These are phyloP conservation scores for Meteorus cinctellus DNA, from an alignment of 2,888 invertebrate species.

Conservation along the genomic window DNA sequence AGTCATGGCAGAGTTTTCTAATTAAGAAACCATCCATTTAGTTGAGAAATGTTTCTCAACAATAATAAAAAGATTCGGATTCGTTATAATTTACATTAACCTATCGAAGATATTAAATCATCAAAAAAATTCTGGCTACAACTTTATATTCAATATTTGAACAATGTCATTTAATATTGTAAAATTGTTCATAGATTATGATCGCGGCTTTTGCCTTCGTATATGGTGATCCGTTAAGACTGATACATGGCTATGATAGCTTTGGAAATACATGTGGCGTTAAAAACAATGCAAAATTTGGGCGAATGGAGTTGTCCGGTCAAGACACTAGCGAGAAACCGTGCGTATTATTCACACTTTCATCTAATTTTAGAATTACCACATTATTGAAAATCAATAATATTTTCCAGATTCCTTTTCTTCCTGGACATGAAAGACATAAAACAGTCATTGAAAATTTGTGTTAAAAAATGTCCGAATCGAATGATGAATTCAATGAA, in stretches of 20 bases:
- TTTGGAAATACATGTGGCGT: slow-evolving; percentile 96
- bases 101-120: too few relatives aligned
- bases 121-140: too few relatives aligned
- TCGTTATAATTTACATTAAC: too few relatives aligned
- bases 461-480: slow-evolving; percentile 91
- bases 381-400: neutral
- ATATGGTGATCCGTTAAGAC: slow-evolving; percentile 88
- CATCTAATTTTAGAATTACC: neutral
- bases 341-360: slow-evolving; percentile 61
- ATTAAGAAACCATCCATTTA: too few relatives aligned
- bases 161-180: neutral
- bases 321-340: slow-evolving; percentile 86
- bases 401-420: slow-evolving; percentile 79
- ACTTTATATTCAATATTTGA: neutral
- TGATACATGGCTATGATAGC: slow-evolving; percentile 94
- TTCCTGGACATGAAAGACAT: slow-evolving; percentile 88
- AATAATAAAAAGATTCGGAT: too few relatives aligned
- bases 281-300: slow-evolving; percentile 83
- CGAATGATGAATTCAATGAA: slow-evolving; percentile 77
- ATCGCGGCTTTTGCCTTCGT: slow-evolving; percentile 91
- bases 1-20: too few relatives aligned
- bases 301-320: slow-evolving; percentile 85
- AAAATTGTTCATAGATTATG: slow-evolving; percentile 78
- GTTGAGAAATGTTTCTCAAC: too few relatives aligned
- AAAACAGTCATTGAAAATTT: slow-evolving; percentile 86